Percentiles rank a stretch among this genome's conserved stretches.
phyloP scores from a whole-genome alignment of 1,140 invertebrate species.

The Tetragnatha versicolor region DNA sequence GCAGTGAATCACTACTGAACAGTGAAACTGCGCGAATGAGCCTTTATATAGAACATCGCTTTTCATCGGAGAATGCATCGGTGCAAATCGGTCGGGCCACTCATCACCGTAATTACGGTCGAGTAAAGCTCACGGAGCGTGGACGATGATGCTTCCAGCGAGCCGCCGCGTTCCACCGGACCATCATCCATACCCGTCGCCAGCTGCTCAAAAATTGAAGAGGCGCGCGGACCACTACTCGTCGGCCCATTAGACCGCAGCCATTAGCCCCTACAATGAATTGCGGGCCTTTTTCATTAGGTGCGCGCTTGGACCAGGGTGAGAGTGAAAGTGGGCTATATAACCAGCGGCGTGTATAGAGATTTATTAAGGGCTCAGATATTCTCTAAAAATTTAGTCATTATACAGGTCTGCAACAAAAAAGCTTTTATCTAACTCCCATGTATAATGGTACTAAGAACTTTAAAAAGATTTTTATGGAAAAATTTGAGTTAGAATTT shows the following conservation, averaged over 20 bases:
- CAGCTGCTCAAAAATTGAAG: slow-evolving; percentile 30
- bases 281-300: slow-evolving; percentile 15
- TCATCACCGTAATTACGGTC: slow-evolving; percentile 19
- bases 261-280: slow-evolving; percentile 40
- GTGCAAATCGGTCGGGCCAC: neutral
- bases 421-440: too few species aligned
- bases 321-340: neutral
- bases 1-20: too few species aligned
- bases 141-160: slow-evolving; percentile 10
- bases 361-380: too few species aligned
- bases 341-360: too few species aligned
- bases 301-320: neutral
- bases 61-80: too few species aligned
- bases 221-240: neutral
- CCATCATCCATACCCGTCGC: slow-evolving; percentile 33
- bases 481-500: too few species aligned
- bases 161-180: neutral
- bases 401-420: too few species aligned
- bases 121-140: slow-evolving; percentile 26
- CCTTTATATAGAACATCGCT: too few species aligned
- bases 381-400: too few species aligned
- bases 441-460: too few species aligned
- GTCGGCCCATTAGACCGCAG: slow-evolving; percentile 14
- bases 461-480: too few species aligned
- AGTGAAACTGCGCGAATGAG: too few species aligned